A percentile compares a stretch with the other conserved stretches of the same genome.
These are phyloP conservation scores for Bubalus kerabau DNA, from an alignment of 2,113 vertebrate genomes.

Conservation along the genomic window DNA sequence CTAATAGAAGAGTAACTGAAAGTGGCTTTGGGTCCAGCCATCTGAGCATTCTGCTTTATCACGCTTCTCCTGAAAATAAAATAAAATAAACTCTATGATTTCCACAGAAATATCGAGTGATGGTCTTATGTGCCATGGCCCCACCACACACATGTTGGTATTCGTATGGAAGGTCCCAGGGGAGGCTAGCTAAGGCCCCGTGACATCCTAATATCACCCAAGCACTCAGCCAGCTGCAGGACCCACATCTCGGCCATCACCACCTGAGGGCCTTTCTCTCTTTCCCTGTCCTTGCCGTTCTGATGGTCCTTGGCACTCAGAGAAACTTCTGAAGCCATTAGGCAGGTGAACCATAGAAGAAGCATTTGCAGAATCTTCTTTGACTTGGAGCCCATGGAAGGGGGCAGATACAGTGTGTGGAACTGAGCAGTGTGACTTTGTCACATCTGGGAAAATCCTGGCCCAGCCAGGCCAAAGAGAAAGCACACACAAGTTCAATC, in stretches of 20 bases:
- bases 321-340: background rate
- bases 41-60: background rate
- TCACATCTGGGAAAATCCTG: background rate
- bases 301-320: background rate
- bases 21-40: background rate
- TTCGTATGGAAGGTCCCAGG: background rate
- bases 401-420: background rate
- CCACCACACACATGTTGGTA: background rate
- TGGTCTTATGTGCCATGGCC: background rate
- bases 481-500: background rate
- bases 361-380: background rate
- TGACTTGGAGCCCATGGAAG: background rate
- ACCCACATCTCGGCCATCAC: background rate
- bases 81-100: background rate
- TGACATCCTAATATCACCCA: accelerated
- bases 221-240: background rate
- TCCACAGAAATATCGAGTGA: background rate
- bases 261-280: no score
- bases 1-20: background rate
- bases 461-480: background rate
- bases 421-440: background rate
- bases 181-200: background rate
- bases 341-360: background rate
- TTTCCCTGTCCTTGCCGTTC: background rate
- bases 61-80: background rate